Base-by-base conservation (phyloP, 1,140 invertebrate species). In the Zophobas morio region DNA sequence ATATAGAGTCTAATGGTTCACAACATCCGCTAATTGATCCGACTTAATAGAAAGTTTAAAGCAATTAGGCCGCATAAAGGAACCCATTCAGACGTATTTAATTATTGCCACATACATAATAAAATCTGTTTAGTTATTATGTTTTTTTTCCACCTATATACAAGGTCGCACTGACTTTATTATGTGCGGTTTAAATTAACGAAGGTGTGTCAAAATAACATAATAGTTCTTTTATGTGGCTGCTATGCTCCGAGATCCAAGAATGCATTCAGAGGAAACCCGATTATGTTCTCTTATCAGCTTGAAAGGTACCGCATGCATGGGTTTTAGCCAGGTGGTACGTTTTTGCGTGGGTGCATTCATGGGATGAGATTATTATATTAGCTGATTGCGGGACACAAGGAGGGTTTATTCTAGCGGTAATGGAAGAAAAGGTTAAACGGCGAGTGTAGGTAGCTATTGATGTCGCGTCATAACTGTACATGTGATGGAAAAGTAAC, bases 61-160 rank as follows among this genome's bases (percentile, higher is more conserved):
- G 60, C 60, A 66, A 66, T 66, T 66, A 66, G 60, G 60, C 60
- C 60, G 60, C 60, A 66, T 66, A 66, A 66, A 66, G 60, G 42
- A 66, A 66, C 42, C 60, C 60, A 66, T 66, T 66, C 37, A 66
- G 42, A 66, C 60, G 60, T 66, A 66, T 66, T 66, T 66, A 66
- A 66, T 66, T 66, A 66, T 66, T 66, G 60, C 60, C 60, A 66
- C 60, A 66, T 66, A 66, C 60, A 66, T 66, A 66, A 46, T 66
- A 66, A 66, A 66, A 66, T 66, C 39, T 66, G 60, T 66, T 66
- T 66, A 57, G 54, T 57, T 57, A 66, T 66, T 66, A 66, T 66
- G 60, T 66, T 40, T 66, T 66, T 66, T 66, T 60, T 60, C 37
- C 39, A 39, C 39, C 39, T 42, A 39, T 5, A 66, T 66, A 66